phyloP scores from a whole-genome alignment of 23 tunicate genomes.

The Oikopleura vanhoeffeni region DNA sequence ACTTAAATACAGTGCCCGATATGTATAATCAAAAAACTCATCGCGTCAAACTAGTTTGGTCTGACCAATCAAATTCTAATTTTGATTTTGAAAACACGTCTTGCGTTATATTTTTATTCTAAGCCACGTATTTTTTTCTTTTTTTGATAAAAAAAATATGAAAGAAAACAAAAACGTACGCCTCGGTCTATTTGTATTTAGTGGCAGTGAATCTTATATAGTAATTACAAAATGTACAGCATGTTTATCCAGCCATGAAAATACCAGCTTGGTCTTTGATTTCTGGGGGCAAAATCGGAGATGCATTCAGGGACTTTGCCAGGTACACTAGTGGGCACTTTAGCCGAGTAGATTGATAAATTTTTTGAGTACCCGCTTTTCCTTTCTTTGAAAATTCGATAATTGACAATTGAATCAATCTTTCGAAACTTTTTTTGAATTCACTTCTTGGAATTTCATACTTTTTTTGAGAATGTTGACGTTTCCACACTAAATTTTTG shows the following conservation, averaged over 20 bases:
- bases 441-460: slow-evolving; percentile 7
- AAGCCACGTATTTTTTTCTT: background rate
- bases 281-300: background rate
- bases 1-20: background rate
- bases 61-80: too few species aligned
- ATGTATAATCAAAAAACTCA: too few species aligned
- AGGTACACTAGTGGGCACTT: background rate
- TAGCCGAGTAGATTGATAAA: background rate
- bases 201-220: too few species aligned
- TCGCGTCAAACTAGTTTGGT: too few species aligned
- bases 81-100: background rate
- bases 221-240: too few species aligned
- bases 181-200: too few species aligned
- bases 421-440: background rate
- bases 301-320: background rate
- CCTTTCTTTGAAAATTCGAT: background rate
- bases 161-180: too few species aligned
- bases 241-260: slow-evolving; percentile 7
- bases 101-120: background rate
- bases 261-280: background rate
- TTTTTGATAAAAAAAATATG: background rate
- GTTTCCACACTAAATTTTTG: background rate
- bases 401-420: background rate
- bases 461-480: background rate
- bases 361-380: background rate